A percentile compares a stretch with the other conserved stretches of the same genome.
phyloP scores from a whole-genome alignment of 2,888 invertebrate species.

The Apamea sordens region DNA sequence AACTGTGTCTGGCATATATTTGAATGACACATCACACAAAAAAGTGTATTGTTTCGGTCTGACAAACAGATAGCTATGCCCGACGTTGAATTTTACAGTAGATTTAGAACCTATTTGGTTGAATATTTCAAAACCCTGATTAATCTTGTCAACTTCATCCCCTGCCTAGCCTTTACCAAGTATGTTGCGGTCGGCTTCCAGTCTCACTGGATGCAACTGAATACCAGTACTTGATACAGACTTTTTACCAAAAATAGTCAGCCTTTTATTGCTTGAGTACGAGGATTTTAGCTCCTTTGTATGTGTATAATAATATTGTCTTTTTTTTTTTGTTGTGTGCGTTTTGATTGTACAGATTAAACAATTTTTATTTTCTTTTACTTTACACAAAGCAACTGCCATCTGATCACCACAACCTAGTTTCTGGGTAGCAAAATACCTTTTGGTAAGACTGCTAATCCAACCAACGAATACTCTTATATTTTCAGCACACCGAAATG shows the following conservation, averaged over 20 bases:
- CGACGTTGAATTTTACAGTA: neutral
- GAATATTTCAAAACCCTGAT: neutral
- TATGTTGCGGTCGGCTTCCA: neutral
- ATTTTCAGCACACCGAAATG: neutral
- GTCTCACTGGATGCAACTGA: neutral
- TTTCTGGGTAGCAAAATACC: neutral
- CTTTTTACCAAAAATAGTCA: no score
- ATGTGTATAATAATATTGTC: no score
- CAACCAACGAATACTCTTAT: neutral
- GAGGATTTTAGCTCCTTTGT: no score
- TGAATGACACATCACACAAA: neutral
- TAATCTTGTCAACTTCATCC: neutral
- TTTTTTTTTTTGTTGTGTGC: no score
- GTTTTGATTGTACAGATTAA: no score
- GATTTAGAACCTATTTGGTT: no score
- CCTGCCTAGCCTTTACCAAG: neutral
- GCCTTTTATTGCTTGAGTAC: no score
- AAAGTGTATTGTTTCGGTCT: neutral
- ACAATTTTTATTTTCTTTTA: no score
- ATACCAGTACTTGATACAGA: neutral
- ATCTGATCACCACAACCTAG: neutral
- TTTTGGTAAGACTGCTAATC: neutral
- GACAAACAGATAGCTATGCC: neutral
- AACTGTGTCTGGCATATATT: constrained; percentile 2
- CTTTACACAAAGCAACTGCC: neutral